These are phyloP conservation scores for Anoura caudifer DNA, from an alignment of 2,113 vertebrate species.

Conservation along the genomic window DNA sequence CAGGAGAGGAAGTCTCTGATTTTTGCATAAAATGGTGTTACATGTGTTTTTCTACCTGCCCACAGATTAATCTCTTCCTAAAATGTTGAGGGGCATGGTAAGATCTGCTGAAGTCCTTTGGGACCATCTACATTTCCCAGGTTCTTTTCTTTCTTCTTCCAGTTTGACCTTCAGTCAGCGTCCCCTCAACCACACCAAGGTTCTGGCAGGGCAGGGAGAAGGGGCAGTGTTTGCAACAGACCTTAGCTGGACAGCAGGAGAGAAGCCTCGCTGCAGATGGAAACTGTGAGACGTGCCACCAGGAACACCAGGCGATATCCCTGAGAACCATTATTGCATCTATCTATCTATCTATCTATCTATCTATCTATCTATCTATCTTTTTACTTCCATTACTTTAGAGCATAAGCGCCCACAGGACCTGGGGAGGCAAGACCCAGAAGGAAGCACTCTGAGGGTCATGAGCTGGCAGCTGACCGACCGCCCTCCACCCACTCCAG, in stretches of 20 bases:
- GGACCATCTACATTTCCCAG: neutral
- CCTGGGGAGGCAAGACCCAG: accelerated
- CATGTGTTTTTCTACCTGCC: too few species aligned
- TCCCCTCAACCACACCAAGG: neutral
- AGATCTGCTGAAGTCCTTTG: neutral
- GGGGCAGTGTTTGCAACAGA: neutral
- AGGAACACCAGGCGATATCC: neutral
- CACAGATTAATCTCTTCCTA: neutral
- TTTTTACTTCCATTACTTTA: neutral
- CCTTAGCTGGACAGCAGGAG: neutral
- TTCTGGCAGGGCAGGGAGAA: neutral
- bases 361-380: too few species aligned
- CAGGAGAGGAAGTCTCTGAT: neutral
- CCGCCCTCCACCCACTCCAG: neutral
- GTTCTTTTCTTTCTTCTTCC: neutral
- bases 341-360: too few species aligned
- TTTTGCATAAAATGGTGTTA: neutral
- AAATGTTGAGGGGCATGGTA: neutral
- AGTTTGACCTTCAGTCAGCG: neutral
- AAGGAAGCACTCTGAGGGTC: neutral
- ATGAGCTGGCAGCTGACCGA: neutral
- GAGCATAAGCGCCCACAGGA: neutral
- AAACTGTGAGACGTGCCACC: neutral
- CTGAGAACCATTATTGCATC: too few species aligned
- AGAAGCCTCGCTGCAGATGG: too few species aligned